Base-by-base conservation (phyloP, 2,797 vertebrate species). In the Sebastes miniatus region DNA sequence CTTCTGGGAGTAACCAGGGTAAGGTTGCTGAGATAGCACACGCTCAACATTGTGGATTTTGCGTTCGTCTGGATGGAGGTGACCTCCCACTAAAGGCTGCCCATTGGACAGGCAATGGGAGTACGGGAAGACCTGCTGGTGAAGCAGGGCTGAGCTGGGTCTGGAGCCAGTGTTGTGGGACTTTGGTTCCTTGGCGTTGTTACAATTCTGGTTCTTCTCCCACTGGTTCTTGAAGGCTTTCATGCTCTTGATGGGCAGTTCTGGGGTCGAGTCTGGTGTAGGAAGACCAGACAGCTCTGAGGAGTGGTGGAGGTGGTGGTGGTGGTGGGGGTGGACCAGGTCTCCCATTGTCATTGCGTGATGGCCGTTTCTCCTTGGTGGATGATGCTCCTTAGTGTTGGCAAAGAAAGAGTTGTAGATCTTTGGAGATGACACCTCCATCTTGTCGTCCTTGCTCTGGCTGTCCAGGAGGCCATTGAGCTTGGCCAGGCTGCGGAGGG, bases 201-300 rank as follows among this genome's bases (percentile, higher is more conserved):
- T 97, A 85, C 97, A 96, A 47, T 98, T 98, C 88, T 97, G 97
- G 94, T 97, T 98, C 93, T 97, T 97, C 86, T 98, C 97, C 97
- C 97, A 98, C 69, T 97, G 97, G 79, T 96, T 96, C 83, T 95
- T 96, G 66, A 97, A 96, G 64, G 96, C 95, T 77, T 96, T 97
- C 90, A 97, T 96, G 88, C 96, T 97, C 92, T 97, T 98, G 87
- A 96, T 95, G 0, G 97, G 97, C 66, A 98, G 93, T 78, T 98
- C 97, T 0, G 97, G 97, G 2, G 97, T 98, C 0, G 97, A 97
- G 75, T 98, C 97, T 0, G 97, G 97, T 0, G 97, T 98, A 8
- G 97, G 97, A 77, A 98, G 90, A 54, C 97, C 97, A 0, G 96
- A 97, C 31, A 98, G 93, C 88, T 98, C 97, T 0, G 97, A 96